Conservation (phyloP, 2,888 invertebrate species). For the Arctia plantaginis region DNA sequence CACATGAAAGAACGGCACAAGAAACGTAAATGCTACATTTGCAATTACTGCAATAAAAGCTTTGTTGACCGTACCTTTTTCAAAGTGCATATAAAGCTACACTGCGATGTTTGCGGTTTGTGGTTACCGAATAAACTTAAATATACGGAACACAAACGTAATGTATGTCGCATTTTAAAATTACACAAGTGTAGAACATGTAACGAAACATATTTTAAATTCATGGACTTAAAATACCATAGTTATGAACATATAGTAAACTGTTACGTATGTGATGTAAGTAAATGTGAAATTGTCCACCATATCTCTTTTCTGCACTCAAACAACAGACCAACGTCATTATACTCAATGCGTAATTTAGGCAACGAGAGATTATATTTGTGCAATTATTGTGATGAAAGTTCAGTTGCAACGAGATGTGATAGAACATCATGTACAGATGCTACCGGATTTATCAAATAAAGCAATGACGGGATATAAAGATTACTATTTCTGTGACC, state of each 20-base stretch:
- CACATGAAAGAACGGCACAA: constrained; percentile 73
- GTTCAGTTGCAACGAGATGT: constrained; percentile 64
- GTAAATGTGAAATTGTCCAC: constrained; percentile 70
- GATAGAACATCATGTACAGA: constrained; percentile 64
- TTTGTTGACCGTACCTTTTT: constrained; percentile 77
- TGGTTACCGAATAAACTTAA: constrained; percentile 60
- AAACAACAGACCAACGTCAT: constrained; percentile 55
- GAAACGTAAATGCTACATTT: constrained; percentile 79
- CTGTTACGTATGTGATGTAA: constrained; percentile 67
- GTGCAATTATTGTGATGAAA: constrained; percentile 76
- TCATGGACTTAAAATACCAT: constrained; percentile 78
- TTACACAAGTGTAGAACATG: constrained; percentile 71
- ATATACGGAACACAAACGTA: constrained; percentile 65
- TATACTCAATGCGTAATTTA: constrained; percentile 63
- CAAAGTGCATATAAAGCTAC: constrained; percentile 78
- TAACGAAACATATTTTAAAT: constrained; percentile 60
- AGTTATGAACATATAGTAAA: constrained; percentile 66
- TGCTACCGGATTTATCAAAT: constrained; percentile 70
- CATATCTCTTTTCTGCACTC: constrained; percentile 73
- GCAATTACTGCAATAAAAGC: constrained; percentile 74
- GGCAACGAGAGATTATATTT: constrained; percentile 65
- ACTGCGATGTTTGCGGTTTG: constrained; percentile 71
- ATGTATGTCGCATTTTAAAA: constrained; percentile 64
- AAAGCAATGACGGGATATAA: constrained; percentile 70
- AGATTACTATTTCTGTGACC: constrained; percentile 76